phyloP scores from a whole-genome alignment of 2,888 invertebrate genomes.

The Adela reaumurella region DNA sequence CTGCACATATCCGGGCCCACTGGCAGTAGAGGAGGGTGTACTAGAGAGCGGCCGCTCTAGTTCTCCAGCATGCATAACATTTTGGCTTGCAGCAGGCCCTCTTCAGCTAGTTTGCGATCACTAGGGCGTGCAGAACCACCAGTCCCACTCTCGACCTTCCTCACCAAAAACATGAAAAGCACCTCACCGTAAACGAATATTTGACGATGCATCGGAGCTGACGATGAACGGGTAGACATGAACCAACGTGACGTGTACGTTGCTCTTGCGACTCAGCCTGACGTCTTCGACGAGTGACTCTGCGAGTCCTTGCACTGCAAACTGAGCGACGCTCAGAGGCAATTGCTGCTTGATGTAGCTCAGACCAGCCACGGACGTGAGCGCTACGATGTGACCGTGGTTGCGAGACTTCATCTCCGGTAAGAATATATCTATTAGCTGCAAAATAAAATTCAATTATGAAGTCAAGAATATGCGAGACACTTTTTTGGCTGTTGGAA shows the following conservation, averaged over 20 bases:
- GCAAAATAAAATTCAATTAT: conserved; percentile 13
- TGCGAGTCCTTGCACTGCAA: conserved; percentile 63
- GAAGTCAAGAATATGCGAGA: no score
- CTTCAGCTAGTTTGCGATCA: no score
- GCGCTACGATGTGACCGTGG: conserved; percentile 58
- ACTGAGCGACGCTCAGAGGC: conserved; percentile 62
- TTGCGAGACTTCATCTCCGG: conserved; percentile 58
- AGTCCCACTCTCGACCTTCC: no score
- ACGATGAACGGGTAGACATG: conserved; percentile 64
- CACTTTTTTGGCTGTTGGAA: no score
- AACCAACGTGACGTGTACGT: conserved; percentile 56
- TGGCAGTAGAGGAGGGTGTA: no score
- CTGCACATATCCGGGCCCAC: no score
- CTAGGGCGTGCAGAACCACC: no score
- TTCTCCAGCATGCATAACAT: no score
- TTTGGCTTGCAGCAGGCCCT: no score
- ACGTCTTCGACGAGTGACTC: conserved; percentile 61
- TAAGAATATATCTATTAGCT: conserved; percentile 59
- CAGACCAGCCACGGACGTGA: conserved; percentile 61
- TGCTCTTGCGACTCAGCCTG: conserved; percentile 49
- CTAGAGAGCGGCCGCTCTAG: no score
- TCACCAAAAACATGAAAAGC: background rate
- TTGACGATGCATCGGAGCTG: conserved; percentile 44
- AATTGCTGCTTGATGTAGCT: conserved; percentile 56
- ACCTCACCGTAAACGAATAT: conserved; percentile 53